phyloP scores from a whole-genome alignment of 2,113 vertebrate species.

The Merops nubicus region DNA sequence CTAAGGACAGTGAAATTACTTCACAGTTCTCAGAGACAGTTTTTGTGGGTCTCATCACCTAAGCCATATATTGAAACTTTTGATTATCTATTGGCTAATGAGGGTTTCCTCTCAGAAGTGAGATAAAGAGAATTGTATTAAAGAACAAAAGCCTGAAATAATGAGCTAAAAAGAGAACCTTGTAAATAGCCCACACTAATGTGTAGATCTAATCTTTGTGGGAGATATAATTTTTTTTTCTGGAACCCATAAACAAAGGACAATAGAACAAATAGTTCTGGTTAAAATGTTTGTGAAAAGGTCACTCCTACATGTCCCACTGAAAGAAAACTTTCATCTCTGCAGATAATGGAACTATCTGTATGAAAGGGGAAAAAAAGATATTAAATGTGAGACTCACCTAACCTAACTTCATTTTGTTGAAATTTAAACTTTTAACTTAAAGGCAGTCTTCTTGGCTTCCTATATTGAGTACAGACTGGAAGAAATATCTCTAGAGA shows the following conservation, averaged over 20 bases:
- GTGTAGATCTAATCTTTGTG: not conserved
- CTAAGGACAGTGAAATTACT: not conserved
- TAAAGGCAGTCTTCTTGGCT: not conserved
- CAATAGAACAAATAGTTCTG: not conserved
- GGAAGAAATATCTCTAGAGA: not conserved
- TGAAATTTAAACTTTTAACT: not conserved
- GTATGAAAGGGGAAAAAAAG: not conserved
- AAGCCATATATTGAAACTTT: not conserved
- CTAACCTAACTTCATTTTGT: not conserved
- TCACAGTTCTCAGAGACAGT: not conserved
- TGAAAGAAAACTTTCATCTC: not conserved
- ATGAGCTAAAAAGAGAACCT: not conserved
- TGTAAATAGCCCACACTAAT: not conserved
- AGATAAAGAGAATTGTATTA: not conserved
- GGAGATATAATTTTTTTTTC: not conserved
- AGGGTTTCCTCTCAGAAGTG: not conserved
- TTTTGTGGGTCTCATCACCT: not conserved
- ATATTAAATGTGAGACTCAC: not conserved
- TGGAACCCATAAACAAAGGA: not conserved
- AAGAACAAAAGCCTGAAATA: not conserved
- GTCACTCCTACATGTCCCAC: not conserved
- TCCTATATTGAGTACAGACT: not conserved
- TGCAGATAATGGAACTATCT: not conserved
- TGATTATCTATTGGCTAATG: not conserved
- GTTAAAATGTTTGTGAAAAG: not conserved